Percentiles rank a stretch among this genome's conserved stretches.
These are phyloP conservation scores for Beris morrisii DNA, from an alignment of 2,888 invertebrate genomes.

Conservation along the genomic window DNA sequence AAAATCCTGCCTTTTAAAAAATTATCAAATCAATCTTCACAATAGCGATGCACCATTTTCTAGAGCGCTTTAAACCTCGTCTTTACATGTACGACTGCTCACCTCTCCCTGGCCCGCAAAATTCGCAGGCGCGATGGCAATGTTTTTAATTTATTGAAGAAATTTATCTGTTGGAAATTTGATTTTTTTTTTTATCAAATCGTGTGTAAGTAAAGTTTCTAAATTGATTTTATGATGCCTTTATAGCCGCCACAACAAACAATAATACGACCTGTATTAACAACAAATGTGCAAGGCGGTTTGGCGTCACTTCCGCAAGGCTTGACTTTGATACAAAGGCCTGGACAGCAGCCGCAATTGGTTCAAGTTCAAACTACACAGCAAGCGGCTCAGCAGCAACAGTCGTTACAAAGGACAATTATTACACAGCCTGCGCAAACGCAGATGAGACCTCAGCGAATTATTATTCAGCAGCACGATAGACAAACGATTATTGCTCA, in stretches of 20 bases:
- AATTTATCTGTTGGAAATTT: background rate
- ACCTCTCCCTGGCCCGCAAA: too few relatives aligned
- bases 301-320: slow-evolving; percentile 54
- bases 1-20: too few relatives aligned
- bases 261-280: slow-evolving; percentile 54
- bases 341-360: slow-evolving; percentile 55
- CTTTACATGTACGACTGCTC: too few relatives aligned
- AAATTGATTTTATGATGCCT: slow-evolving; percentile 27
- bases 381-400: slow-evolving; percentile 43
- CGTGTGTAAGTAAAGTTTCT: background rate
- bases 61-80: too few relatives aligned
- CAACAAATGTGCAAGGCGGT: slow-evolving; percentile 48
- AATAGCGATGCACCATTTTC: too few relatives aligned
- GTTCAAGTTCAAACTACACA: slow-evolving; percentile 54
- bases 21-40: too few relatives aligned
- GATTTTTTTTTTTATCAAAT: background rate
- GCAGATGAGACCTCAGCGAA: slow-evolving; percentile 45
- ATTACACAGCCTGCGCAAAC: slow-evolving; percentile 46
- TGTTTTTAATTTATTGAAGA: background rate
- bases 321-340: slow-evolving; percentile 55
- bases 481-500: slow-evolving; percentile 52
- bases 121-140: background rate
- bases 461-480: slow-evolving; percentile 48
- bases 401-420: slow-evolving; percentile 50
- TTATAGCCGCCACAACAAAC: slow-evolving; percentile 52